Base-by-base conservation (phyloP, 2,888 invertebrate genomes). In the Meliscaeva auricollis region DNA sequence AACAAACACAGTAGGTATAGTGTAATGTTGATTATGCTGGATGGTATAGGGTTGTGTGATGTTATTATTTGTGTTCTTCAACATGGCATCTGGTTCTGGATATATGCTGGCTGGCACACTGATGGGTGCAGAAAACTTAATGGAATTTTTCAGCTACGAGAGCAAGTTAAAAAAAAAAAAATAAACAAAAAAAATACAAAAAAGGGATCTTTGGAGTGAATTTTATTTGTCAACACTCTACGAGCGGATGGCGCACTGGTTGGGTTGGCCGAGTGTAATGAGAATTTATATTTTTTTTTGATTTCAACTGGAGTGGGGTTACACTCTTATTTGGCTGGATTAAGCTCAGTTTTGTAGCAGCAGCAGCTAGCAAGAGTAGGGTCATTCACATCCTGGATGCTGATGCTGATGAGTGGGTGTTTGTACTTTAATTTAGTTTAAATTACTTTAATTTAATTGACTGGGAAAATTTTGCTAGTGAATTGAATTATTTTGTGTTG, bases 361-460 rank as follows among this genome's bases (percentile, higher is more conserved):
- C 8, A 26, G 56, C 35, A 3, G 9, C 2, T 7, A 38, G 38
- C 38, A 38, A 26, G n/a, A 48, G 48, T n/a, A 60, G 50, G 60
- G 72, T 62, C 60, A 60, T 58, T 72, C 46, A n/a, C n/a, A 32
- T 54, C 46, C 46, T 35, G 60, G 35, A 60, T 56, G 30, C 26
- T n/a, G n/a, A n/a, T n/a, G n/a, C n/a, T n/a, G n/a, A n/a, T n/a
- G 60, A 35, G 72, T 56, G 30, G 35, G 50, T 38, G 41, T 62
- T 48, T 69, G 48, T 70, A 46, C 76, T 81, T 81, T 56, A 75
- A 70, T 70, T 35, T 58, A 35, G 69, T 58, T 56, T 50, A 58
- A 58, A 73, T 70, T 41, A 44, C 30, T 70, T 44, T 35, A 38
- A 77, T 69, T 78, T 66, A 79, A 79, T 73, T 79, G 79, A 56